These are phyloP conservation scores for Trachemys scripta DNA, from an alignment of 2,113 vertebrate species.

Conservation along the genomic window DNA sequence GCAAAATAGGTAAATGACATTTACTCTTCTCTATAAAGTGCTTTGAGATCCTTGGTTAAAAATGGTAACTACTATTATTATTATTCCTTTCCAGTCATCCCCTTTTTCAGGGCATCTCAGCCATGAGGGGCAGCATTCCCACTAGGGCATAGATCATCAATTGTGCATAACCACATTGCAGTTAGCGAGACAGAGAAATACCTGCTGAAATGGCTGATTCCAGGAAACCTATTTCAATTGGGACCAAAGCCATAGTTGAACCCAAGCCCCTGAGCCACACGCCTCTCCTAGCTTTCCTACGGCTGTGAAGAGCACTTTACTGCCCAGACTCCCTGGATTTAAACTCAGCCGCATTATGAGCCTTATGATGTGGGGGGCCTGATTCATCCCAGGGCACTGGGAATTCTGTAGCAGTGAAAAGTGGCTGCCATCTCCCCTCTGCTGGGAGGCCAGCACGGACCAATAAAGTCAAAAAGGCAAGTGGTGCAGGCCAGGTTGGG, in stretches of 20 bases:
- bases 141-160: not conserved
- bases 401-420: conserved; percentile 28
- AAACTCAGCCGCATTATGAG: not conserved
- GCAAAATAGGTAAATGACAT: not conserved
- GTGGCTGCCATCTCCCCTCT: not conserved
- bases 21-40: not conserved
- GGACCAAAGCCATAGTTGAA: not conserved
- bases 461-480: conserved; percentile 57
- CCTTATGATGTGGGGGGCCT: not conserved
- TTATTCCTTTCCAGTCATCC: not conserved
- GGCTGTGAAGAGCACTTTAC: not conserved
- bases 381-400: conserved; percentile 44
- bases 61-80: not conserved
- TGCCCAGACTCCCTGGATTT: not conserved
- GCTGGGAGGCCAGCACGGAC: conserved; percentile 7
- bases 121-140: not conserved
- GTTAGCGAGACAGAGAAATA: not conserved
- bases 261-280: not conserved
- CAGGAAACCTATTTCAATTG: not conserved
- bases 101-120: not conserved
- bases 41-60: not conserved
- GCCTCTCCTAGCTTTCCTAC: not conserved
- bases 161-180: not conserved
- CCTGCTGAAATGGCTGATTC: not conserved
- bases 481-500: conserved; percentile 36